A percentile compares a stretch with the other conserved stretches of the same genome.
Evolutionary conservation across 2,797 vertebrate genomes (phyloP).

Genomic region (Xenentodon cancila): DNA sequence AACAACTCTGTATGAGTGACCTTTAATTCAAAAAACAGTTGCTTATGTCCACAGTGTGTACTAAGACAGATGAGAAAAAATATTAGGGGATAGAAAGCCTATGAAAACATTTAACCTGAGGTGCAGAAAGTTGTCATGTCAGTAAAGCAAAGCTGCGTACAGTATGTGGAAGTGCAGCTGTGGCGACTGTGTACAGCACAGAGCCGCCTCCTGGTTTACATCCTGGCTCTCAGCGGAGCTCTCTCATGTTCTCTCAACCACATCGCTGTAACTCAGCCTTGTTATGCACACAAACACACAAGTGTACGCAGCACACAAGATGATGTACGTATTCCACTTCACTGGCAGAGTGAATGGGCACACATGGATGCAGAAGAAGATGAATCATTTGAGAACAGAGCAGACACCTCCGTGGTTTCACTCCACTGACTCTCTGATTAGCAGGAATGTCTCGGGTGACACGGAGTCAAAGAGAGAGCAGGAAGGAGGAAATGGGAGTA

Average conservation of each 20-base stretch:
- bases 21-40: slow-evolving; percentile 1
- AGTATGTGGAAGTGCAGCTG: slow-evolving; percentile 43
- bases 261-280: slow-evolving; percentile 35
- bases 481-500: slow-evolving; percentile 7
- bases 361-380: slow-evolving; percentile 28
- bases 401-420: slow-evolving; percentile 62
- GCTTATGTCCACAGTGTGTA: background rate
- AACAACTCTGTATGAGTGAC: slow-evolving; percentile 1
- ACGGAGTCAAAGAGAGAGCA: slow-evolving; percentile 12
- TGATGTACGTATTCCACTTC: slow-evolving; percentile 27
- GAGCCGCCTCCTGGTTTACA: slow-evolving; percentile 54
- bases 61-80: background rate
- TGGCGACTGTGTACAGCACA: slow-evolving; percentile 36
- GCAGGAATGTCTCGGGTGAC: slow-evolving; percentile 50
- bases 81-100: background rate
- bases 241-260: slow-evolving; percentile 50
- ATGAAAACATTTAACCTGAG: slow-evolving; percentile 32
- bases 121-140: slow-evolving; percentile 44
- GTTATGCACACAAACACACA: slow-evolving; percentile 42
- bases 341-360: slow-evolving; percentile 43
- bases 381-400: slow-evolving; percentile 58
- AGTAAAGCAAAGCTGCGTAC: slow-evolving; percentile 35
- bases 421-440: slow-evolving; percentile 58
- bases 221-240: slow-evolving; percentile 43
- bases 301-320: background rate